phyloP scores from a whole-genome alignment of 1,140 invertebrate genomes.

The Euwallacea similis region DNA sequence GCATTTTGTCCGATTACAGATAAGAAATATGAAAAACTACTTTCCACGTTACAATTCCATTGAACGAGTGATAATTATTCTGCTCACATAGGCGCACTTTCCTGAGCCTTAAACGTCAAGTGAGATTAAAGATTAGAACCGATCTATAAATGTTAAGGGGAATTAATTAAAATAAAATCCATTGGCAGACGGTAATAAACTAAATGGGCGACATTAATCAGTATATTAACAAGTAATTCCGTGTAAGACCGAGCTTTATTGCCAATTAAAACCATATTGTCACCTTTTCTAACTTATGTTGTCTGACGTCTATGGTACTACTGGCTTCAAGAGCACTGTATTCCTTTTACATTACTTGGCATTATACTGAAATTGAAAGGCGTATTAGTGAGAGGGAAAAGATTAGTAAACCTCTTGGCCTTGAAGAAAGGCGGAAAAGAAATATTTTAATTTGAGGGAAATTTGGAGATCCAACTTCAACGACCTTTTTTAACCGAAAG shows the following conservation, averaged over 20 bases:
- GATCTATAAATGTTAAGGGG: constrained; percentile 21
- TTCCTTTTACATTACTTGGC: too few relatives aligned
- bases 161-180: constrained; percentile 33
- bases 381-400: too few relatives aligned
- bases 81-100: constrained; percentile 26
- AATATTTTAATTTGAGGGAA: too few relatives aligned
- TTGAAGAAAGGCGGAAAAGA: too few relatives aligned
- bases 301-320: constrained; percentile 13
- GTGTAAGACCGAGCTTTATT: constrained; percentile 31
- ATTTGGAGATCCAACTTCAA: too few relatives aligned
- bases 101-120: constrained; percentile 24
- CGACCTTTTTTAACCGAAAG: too few relatives aligned
- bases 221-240: constrained; percentile 35
- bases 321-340: background rate
- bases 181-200: constrained; percentile 23
- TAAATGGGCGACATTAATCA: constrained; percentile 30
- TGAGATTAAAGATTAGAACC: constrained; percentile 30
- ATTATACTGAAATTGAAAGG: too few relatives aligned
- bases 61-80: constrained; percentile 26
- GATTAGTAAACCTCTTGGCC: too few relatives aligned
- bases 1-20: too few relatives aligned
- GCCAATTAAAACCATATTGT: constrained; percentile 33
- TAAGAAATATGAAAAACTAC: background rate
- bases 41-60: constrained; percentile 18
- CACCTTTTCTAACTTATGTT: constrained; percentile 30